Base-by-base conservation (phyloP, 1,140 invertebrate genomes). In the Steinernema feltiae region DNA sequence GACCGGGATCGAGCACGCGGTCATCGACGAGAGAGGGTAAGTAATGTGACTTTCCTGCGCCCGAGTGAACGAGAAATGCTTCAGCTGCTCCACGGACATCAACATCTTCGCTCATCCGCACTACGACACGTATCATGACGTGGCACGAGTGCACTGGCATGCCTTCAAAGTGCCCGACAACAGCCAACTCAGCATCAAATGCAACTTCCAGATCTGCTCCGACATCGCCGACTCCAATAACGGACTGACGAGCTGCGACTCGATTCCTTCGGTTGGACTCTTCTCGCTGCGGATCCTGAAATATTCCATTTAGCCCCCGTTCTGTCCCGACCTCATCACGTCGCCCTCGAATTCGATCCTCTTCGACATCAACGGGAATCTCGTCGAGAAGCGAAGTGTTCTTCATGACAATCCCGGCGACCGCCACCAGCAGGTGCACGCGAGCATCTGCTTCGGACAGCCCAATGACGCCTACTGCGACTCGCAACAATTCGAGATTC, bases 161-260 rank as follows among this genome's bases (percentile, higher is more conserved):
- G 84, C 84, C 0, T 85, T 85, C 72, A 86, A 86, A 73, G 80
- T 85, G 7, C 84, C 84, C 30, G 84, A 85, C 69, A 82, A 86
- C 46, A 78, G 82, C 3, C 30, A 46, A n/a, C 75, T 85, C 2
- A 74, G 75, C 27, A 77, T 85, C 63, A 69, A 69, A 30, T 85
- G 84, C 75, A 70, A 78, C 24, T 32, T 84, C 30, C 35, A 78
- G n/a, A 79, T 85, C 24, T 85, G 84, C 79, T 76, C 84, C 0
- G 85, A 85, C 48, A 77, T 85, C n/a, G 48, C 72, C 2, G 79
- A 84, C 18, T 71, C 72, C 27, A 72, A 82, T 17, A 83, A 81
- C 31, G 83, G 79, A 32, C 48, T 73, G 15, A 80, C 74, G 15
- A 79, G 77, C 41, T 85, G 84, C 48, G 76, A 76, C 32, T 69